Percentiles rank a stretch among this genome's conserved stretches.
Evolutionary conservation across 2,797 vertebrate species (phyloP).

Genomic region (Chiroxiphia lanceolata): DNA sequence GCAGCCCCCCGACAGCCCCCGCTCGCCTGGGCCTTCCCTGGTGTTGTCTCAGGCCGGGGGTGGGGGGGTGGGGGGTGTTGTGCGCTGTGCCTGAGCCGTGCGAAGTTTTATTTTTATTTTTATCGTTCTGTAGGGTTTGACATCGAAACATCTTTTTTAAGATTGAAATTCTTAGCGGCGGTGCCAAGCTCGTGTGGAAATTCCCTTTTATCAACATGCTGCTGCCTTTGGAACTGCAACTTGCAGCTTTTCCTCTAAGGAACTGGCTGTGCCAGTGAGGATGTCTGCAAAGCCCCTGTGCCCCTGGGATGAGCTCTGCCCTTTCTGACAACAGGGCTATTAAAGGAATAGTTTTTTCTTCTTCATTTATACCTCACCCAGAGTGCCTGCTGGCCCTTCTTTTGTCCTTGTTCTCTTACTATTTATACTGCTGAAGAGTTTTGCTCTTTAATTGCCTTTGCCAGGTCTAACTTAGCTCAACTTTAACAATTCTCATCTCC

Average conservation of each 20-base stretch:
- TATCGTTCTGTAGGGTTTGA: background rate
- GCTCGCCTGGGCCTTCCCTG: background rate
- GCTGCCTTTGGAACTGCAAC: constrained; percentile 4
- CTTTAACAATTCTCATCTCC: background rate
- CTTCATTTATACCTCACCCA: background rate
- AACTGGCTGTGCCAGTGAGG: background rate
- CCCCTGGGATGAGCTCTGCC: constrained; percentile 25
- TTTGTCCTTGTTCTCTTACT: constrained; percentile 55
- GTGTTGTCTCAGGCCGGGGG: background rate
- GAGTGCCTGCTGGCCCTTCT: background rate
- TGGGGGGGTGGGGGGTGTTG: background rate
- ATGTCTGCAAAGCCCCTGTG: background rate
- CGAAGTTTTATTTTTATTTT: background rate
- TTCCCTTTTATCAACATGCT: constrained; percentile 17
- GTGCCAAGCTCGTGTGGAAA: constrained; percentile 47
- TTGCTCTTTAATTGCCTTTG: constrained; percentile 39
- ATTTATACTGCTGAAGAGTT: constrained; percentile 41
- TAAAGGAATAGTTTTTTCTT: constrained; percentile 13
- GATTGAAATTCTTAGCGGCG: background rate
- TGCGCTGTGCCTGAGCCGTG: background rate
- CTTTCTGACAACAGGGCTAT: background rate
- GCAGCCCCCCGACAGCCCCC: background rate
- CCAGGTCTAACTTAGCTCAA: background rate
- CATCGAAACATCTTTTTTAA: background rate
- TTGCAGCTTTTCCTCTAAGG: background rate